Evolutionary conservation across 64 coral and sea anemone species (phyloP).

Genomic region (Stylophora pistillata): DNA sequence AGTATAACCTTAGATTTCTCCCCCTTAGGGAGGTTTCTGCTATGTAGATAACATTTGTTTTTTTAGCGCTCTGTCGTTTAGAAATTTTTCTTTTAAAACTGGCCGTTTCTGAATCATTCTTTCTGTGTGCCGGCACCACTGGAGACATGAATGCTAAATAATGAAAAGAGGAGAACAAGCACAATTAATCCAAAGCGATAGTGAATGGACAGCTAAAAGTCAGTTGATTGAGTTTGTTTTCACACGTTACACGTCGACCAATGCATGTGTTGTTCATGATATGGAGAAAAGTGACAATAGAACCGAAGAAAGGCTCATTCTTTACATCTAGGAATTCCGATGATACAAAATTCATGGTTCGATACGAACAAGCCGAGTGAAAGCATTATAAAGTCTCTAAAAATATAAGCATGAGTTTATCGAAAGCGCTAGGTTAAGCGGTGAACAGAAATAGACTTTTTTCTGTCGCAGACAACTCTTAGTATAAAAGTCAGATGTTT

Average conservation of each 20-base stretch:
- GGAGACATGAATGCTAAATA: not conserved
- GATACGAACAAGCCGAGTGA: not conserved
- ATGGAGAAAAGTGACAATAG: not conserved
- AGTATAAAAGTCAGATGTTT: slow-evolving; percentile 12
- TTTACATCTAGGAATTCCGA: not conserved
- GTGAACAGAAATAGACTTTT: not conserved
- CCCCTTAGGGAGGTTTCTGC: not conserved
- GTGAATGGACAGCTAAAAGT: not conserved
- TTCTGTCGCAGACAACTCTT: not conserved
- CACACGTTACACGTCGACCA: not conserved
- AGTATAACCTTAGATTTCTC: not conserved
- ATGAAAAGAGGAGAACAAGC: not conserved
- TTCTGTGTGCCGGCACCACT: not conserved
- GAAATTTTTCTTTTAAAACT: not conserved
- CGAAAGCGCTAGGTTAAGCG: not conserved
- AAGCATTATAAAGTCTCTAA: not conserved
- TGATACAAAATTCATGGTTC: not conserved
- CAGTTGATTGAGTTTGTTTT: slow-evolving; percentile 20
- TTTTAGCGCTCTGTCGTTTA: not conserved
- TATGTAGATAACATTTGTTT: not conserved
- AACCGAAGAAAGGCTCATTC: not conserved
- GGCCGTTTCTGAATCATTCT: not conserved
- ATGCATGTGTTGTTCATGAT: not conserved
- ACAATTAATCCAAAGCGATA: not conserved
- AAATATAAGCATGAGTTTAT: not conserved